Conservation (phyloP, 2,797 vertebrate species). For the Molothrus aeneus region DNA sequence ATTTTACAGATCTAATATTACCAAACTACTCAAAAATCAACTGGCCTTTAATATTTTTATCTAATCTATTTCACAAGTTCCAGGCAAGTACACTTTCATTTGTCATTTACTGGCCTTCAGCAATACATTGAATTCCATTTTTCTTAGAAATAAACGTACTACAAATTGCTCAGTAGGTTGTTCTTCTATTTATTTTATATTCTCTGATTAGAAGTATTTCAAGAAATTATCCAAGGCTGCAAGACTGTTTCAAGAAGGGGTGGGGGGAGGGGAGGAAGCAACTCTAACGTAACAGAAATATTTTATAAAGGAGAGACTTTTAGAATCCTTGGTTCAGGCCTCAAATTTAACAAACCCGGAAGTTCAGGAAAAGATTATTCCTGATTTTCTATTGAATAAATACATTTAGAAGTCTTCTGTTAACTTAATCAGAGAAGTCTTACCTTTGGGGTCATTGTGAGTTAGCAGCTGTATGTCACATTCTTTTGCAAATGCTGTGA, state of each 20-base stretch:
- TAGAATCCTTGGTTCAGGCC: not conserved
- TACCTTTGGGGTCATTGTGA: slow-evolving; percentile 97
- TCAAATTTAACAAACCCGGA: not conserved
- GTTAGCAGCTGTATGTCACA: slow-evolving; percentile 97
- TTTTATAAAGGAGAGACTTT: not conserved
- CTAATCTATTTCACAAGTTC: not conserved
- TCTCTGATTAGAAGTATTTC: not conserved
- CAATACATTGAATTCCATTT: not conserved
- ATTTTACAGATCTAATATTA: not conserved
- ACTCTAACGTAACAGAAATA: not conserved
- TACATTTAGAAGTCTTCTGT: not conserved
- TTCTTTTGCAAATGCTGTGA: slow-evolving; percentile 96
- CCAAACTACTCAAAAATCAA: not conserved
- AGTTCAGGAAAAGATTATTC: not conserved
- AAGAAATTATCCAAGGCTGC: not conserved
- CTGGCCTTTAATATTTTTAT: not conserved
- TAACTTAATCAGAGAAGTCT: not conserved
- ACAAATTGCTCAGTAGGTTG: not conserved
- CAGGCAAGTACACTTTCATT: not conserved
- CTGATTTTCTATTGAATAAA: not conserved
- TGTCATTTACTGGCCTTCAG: not conserved
- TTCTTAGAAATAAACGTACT: not conserved
- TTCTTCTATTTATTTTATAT: not conserved
- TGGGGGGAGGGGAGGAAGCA: not conserved
- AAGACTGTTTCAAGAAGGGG: not conserved